Percentiles rank a stretch among this genome's conserved stretches.
Evolutionary conservation across 2,888 invertebrate genomes (phyloP).

Genomic region (Drosophila robusta): DNA sequence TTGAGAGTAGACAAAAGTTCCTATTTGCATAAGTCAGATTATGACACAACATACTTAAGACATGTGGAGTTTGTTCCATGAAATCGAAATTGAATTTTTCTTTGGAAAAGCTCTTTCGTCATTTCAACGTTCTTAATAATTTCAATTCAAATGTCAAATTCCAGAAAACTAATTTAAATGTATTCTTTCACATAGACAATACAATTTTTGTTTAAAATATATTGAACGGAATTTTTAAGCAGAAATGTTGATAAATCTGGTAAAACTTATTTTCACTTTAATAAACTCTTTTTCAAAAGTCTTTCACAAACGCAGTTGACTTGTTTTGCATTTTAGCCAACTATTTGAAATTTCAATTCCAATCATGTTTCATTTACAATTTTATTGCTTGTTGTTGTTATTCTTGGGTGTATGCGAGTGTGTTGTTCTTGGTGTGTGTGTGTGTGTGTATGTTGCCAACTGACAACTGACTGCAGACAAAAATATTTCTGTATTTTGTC

Average conservation of each 20-base stretch:
- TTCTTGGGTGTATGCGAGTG: slow-evolving; percentile 9
- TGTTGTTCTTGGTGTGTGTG: slow-evolving; percentile 18
- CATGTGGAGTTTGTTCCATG: too few species aligned
- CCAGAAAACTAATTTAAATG: too few species aligned
- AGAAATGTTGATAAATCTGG: too few species aligned
- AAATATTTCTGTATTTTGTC: slow-evolving; percentile 44
- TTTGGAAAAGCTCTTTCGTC: not conserved
- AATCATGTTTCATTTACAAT: slow-evolving; percentile 44
- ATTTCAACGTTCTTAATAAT: not conserved
- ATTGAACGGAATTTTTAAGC: too few species aligned
- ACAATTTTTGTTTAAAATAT: too few species aligned
- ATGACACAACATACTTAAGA: too few species aligned
- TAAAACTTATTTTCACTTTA: not conserved
- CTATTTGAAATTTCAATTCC: slow-evolving; percentile 6
- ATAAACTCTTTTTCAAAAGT: not conserved
- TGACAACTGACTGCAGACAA: slow-evolving; percentile 40
- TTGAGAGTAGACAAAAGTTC: too few species aligned
- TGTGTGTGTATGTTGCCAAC: slow-evolving; percentile 10
- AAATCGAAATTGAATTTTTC: too few species aligned
- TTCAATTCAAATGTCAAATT: not conserved
- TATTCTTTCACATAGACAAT: too few species aligned
- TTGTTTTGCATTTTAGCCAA: not conserved
- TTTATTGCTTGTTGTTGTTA: slow-evolving; percentile 1
- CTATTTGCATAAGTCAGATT: too few species aligned
- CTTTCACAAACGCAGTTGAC: not conserved